Evolutionary conservation across 2,888 invertebrate genomes (phyloP), one percentile per base, ranked within the genome.

Genomic region (Himalopsyche kuldschensis): DNA sequence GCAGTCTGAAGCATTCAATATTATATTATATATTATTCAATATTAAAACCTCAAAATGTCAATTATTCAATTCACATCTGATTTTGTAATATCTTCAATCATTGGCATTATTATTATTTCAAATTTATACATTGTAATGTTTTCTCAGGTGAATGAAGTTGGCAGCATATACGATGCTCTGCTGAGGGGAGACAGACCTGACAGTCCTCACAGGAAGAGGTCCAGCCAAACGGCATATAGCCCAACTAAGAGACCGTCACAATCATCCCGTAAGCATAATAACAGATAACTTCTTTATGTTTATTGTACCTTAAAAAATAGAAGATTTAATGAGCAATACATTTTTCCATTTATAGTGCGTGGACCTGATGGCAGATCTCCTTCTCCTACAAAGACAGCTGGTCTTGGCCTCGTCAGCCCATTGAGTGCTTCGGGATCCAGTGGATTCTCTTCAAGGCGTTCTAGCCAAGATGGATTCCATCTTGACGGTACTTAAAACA

Each of bases 391-490:
- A 87, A 96, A 95, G 90, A 55, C 41, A 41, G 92, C 89, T 90
- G 94, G 87, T 89, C 87, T 92, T 75, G 90, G 89, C 0, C 89
- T 92, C 24, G 92, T 93, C 86, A 92, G 93, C 89, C 96, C 96
- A 87, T 97, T 96, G 84, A 93, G 97, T 88, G 96, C 96, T 79
- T 95, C 95, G 87, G 96, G 97, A 83, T 98, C 98, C 88, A 97
- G 97, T 89, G 98, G 98, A 86, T 97, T 98, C 91, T 97, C 97
- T 84, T 97, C 97, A 86, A 94, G 98, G 79, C 94, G 97, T 87
- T 97, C 97, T 88, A 97, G 97, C 88, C 97, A 97, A 89, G 98
- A 97, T 88, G 96, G 96, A 86, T 97, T 97, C 93, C 96, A 97
- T 89, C 91, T 96, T 81, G 96, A 96, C 90, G 94, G 93, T 93